These are phyloP conservation scores for Gila orcuttii DNA, from an alignment of 2,113 vertebrate species.

Conservation along the genomic window DNA sequence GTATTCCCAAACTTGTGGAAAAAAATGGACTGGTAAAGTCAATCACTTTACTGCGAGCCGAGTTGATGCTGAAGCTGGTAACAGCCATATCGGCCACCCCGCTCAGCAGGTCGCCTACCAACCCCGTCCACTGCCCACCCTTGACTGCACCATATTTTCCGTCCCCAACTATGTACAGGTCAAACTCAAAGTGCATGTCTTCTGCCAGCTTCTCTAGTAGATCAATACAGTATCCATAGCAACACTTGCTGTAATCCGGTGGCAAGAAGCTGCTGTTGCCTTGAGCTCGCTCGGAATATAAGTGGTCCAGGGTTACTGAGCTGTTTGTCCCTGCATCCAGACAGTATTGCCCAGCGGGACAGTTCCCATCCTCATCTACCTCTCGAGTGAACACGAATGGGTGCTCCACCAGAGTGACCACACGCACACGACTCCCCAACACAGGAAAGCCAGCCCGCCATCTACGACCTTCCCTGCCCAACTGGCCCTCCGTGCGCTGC, in stretches of 20 bases:
- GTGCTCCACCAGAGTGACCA: conserved; percentile 90
- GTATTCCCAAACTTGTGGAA: conserved; percentile 96
- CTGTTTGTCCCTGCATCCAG: conserved; percentile 83
- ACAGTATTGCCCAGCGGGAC: conserved; percentile 86
- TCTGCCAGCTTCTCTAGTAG: conserved; percentile 89
- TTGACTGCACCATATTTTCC: conserved; percentile 90
- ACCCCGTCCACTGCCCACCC: conserved; percentile 88
- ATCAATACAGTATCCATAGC: conserved; percentile 96
- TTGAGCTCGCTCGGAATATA: conserved; percentile 73
- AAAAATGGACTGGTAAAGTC: conserved; percentile 98
- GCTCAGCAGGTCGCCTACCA: conserved; percentile 89
- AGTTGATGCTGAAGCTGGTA: conserved; percentile 96
- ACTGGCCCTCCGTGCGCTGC: conserved; percentile 53
- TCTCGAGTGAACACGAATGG: conserved; percentile 91
- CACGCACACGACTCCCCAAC: conserved; percentile 72
- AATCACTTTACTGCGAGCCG: conserved; percentile 87
- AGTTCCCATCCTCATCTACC: conserved; percentile 84
- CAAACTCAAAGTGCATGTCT: conserved; percentile 88
- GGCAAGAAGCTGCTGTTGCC: conserved; percentile 77
- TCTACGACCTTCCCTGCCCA: conserved; percentile 46
- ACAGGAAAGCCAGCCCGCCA: conserved; percentile 63
- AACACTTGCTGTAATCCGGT: conserved; percentile 81
- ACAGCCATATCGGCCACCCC: conserved; percentile 93
- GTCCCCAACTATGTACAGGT: conserved; percentile 94
- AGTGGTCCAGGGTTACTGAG: conserved; percentile 74